A percentile compares a stretch with the other conserved stretches of the same genome.
phyloP scores from a whole-genome alignment of 2,797 vertebrate genomes.

The Paguma larvata region DNA sequence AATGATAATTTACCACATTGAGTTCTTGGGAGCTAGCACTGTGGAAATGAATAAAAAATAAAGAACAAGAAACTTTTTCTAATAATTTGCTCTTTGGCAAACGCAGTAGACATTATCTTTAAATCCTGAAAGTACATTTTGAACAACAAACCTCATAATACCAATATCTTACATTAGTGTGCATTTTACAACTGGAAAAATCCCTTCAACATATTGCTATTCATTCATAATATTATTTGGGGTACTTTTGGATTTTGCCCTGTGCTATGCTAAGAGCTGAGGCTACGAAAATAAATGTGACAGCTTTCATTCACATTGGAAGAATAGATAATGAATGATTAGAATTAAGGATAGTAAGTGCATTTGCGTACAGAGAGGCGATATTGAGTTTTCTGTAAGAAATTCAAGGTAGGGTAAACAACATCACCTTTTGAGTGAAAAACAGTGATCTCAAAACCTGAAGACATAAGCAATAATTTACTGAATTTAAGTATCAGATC shows the following conservation, averaged over 20 bases:
- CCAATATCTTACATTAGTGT: slow-evolving; percentile 34
- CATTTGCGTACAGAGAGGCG: not conserved
- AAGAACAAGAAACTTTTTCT: not conserved
- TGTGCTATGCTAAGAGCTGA: not conserved
- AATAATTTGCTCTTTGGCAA: slow-evolving; percentile 12
- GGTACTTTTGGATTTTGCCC: not conserved
- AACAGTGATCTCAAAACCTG: not conserved
- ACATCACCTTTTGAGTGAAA: not conserved
- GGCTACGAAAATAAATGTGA: not conserved
- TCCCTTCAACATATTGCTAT: not conserved
- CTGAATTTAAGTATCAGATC: not conserved
- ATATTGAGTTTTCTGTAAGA: not conserved
- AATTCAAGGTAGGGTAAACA: not conserved
- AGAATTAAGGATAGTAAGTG: not conserved
- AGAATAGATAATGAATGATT: not conserved
- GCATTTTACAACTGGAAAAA: not conserved
- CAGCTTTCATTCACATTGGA: not conserved
- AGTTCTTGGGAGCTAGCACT: not conserved
- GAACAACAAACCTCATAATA: not conserved
- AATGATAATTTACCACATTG: slow-evolving; percentile 61
- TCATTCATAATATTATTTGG: slow-evolving; percentile 25
- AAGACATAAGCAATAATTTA: not conserved
- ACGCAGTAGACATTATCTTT: slow-evolving; percentile 21
- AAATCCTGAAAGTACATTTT: not conserved
- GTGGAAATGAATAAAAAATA: slow-evolving; percentile 47